Evolutionary conservation across 2,113 vertebrate genomes (phyloP).

Genomic region (Mustela nigripes): DNA sequence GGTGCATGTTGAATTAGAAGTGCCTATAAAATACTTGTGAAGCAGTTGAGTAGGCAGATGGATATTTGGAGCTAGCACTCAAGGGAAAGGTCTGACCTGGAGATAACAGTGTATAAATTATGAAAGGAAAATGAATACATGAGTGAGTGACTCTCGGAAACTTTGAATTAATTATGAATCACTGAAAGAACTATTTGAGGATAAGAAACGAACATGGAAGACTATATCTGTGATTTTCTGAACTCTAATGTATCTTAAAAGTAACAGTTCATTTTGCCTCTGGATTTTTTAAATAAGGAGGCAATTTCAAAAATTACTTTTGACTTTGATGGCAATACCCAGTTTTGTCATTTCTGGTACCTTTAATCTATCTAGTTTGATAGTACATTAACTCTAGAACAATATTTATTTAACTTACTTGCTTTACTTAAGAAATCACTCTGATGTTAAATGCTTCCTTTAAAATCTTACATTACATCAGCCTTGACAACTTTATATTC

Average conservation of each 20-base stretch:
- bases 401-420: conserved; percentile 25
- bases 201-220: neutral
- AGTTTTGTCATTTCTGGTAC: conserved; percentile 39
- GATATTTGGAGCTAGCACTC: neutral
- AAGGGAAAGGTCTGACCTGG: neutral
- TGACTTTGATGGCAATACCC: neutral
- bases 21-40: neutral
- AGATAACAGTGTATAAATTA: neutral
- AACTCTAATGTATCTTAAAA: neutral
- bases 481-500: neutral
- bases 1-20: neutral
- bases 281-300: neutral
- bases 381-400: neutral
- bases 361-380: neutral
- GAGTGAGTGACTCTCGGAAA: neutral
- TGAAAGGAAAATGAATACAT: conserved; percentile 11
- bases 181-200: neutral
- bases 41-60: neutral
- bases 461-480: conserved; percentile 5
- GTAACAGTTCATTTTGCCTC: neutral
- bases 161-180: neutral
- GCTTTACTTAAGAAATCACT: neutral
- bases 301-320: conserved; percentile 20
- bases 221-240: neutral
- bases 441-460: neutral